Conservation (phyloP, 2,888 invertebrate species). For the Cheilosia vernalis region DNA sequence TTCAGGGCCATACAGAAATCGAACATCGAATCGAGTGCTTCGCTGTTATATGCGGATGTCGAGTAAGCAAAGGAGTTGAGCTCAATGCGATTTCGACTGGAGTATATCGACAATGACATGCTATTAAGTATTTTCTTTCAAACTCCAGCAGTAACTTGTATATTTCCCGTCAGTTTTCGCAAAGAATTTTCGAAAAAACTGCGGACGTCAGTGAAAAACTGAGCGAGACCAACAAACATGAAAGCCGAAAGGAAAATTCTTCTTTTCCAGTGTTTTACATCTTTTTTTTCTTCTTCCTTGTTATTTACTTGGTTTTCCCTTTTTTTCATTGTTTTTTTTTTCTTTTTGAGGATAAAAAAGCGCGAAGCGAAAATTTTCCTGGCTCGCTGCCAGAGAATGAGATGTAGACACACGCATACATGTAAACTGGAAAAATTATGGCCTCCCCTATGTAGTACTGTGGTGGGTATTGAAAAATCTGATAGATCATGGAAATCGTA, state of each 20-base stretch:
- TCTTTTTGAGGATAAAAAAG: background rate
- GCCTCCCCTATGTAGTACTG: background rate
- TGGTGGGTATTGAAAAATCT: slow-evolving; percentile 14
- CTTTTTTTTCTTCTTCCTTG: background rate
- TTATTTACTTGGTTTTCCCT: slow-evolving; percentile 22
- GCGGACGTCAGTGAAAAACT: background rate
- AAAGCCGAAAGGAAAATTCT: background rate
- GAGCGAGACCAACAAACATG: background rate
- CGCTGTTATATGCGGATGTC: no score
- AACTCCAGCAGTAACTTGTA: background rate
- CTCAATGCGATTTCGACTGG: no score
- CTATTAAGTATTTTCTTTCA: background rate
- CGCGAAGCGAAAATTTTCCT: slow-evolving; percentile 34
- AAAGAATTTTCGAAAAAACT: background rate
- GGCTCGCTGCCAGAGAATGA: slow-evolving; percentile 32
- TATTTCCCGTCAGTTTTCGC: background rate
- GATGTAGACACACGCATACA: background rate
- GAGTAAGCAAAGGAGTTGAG: no score
- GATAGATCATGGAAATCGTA: slow-evolving; percentile 4
- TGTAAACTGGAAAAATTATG: slow-evolving; percentile 7
- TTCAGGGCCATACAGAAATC: no score
- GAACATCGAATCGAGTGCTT: no score
- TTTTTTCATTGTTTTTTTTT: slow-evolving; percentile 15
- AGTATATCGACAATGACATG: no score
- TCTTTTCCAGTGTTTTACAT: background rate